A percentile compares a stretch with the other conserved stretches of the same genome.
These are phyloP conservation scores for Lamellibrachia luymesi DNA, from an alignment of 1,140 invertebrate species.

Conservation along the genomic window DNA sequence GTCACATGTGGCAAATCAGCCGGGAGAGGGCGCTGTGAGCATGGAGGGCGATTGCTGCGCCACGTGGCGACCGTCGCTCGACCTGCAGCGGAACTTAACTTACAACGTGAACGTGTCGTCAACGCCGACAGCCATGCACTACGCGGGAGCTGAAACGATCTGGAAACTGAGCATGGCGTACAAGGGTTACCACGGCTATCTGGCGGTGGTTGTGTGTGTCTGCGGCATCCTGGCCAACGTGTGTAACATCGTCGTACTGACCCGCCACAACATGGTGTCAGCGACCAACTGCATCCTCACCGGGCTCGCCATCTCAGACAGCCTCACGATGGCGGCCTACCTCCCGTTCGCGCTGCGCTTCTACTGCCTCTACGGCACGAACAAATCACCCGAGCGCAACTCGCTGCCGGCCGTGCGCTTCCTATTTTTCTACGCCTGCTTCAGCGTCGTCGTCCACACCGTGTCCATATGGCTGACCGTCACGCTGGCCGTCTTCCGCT, in stretches of 20 bases:
- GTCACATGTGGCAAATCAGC: not conserved
- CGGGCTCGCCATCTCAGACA: constrained; percentile 78
- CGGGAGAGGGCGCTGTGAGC: not conserved
- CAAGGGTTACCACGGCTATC: constrained; percentile 67
- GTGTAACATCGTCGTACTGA: constrained; percentile 85
- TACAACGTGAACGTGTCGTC: not conserved
- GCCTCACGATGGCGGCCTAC: constrained; percentile 73
- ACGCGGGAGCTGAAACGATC: not conserved
- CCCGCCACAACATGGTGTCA: constrained; percentile 77
- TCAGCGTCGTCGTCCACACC: constrained; percentile 80
- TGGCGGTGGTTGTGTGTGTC: constrained; percentile 74
- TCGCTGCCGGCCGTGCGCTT: constrained; percentile 40
- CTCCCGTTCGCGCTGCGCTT: constrained; percentile 49
- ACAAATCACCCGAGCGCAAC: constrained; percentile 32
- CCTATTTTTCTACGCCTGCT: constrained; percentile 61
- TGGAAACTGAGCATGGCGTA: constrained; percentile 40
- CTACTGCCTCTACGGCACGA: constrained; percentile 45
- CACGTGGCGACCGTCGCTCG: not conserved
- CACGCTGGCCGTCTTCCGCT: constrained; percentile 81
- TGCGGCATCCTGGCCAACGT: constrained; percentile 87
- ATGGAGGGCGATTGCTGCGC: not conserved
- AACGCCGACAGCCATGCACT: not conserved
- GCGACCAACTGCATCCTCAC: constrained; percentile 83
- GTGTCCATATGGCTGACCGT: constrained; percentile 92
- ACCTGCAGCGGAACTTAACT: not conserved